These are phyloP conservation scores for Notospermus geniculatus DNA, from an alignment of 1,140 invertebrate species.

Conservation along the genomic window DNA sequence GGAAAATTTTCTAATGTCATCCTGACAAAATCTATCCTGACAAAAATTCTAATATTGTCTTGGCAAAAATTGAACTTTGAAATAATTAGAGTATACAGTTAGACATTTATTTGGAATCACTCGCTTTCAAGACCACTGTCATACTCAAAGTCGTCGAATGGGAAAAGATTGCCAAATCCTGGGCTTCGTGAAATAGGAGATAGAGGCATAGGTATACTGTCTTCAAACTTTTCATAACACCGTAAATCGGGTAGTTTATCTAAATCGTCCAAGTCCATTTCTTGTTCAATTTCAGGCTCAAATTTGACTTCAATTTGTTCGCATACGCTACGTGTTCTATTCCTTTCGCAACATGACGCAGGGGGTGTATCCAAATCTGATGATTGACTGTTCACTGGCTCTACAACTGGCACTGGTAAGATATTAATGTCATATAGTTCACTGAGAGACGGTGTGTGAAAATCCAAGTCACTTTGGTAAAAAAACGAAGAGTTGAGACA, in stretches of 20 bases:
- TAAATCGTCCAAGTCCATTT: not conserved
- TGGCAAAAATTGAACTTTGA: not conserved
- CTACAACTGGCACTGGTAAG: not conserved
- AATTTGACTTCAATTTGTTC: not conserved
- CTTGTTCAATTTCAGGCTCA: not conserved
- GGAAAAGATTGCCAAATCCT: not conserved
- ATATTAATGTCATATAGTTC: slow-evolving; percentile 6
- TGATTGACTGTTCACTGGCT: not conserved
- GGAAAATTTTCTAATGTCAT: too few species aligned
- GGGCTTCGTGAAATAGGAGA: not conserved
- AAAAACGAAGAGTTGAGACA: too few species aligned
- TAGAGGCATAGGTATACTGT: not conserved
- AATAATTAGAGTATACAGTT: too few species aligned
- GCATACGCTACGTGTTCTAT: too few species aligned
- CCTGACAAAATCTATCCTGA: not conserved
- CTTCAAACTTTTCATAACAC: slow-evolving; percentile 10
- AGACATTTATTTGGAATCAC: not conserved
- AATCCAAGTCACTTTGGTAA: too few species aligned
- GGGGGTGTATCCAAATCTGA: not conserved
- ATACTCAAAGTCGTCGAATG: not conserved
- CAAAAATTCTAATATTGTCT: slow-evolving; percentile 1
- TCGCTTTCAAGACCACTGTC: slow-evolving; percentile 9
- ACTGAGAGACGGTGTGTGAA: not conserved
- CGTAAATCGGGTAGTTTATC: not conserved
- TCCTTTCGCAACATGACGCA: not conserved